Percentiles rank a stretch among this genome's conserved stretches.
phyloP scores from a whole-genome alignment of 2,888 invertebrate genomes.

The Fragum whitleyi region DNA sequence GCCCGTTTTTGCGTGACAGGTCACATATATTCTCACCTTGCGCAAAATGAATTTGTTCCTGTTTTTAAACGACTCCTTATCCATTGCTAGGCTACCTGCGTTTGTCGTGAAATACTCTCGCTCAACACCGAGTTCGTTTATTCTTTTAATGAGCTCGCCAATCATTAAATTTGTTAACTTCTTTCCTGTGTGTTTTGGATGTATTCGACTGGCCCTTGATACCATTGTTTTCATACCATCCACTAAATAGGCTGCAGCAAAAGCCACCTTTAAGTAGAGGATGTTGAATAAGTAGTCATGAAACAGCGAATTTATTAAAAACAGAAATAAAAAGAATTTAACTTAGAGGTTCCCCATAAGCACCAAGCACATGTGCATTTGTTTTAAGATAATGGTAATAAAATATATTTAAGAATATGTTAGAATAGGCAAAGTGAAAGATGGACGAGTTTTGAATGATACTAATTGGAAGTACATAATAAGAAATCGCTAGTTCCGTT shows the following conservation, averaged over 20 bases:
- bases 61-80: not conserved
- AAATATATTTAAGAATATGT: not conserved
- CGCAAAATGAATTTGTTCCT: not conserved
- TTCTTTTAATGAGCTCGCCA: not conserved
- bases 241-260: slow-evolving; percentile 15
- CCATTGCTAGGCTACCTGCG: not conserved
- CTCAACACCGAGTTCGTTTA: not conserved
- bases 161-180: slow-evolving; percentile 11
- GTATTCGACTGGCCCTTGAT: slow-evolving; percentile 14
- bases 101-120: not conserved
- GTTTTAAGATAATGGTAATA: not conserved
- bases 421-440: too few relatives aligned
- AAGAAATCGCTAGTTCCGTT: too few relatives aligned
- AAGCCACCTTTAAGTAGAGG: slow-evolving; percentile 28
- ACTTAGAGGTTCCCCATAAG: not conserved
- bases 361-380: not conserved
- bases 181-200: slow-evolving; percentile 22
- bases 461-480: too few relatives aligned
- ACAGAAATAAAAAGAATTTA: not conserved
- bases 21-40: too few relatives aligned
- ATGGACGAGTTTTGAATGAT: too few relatives aligned
- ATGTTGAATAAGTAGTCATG: too few relatives aligned
- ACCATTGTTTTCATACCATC: slow-evolving; percentile 32
- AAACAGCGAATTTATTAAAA: not conserved
- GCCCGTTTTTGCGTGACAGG: too few relatives aligned